Evolutionary conservation across 92 coral and sea anemone genomes (phyloP).

Genomic region (Siderastrea radians): DNA sequence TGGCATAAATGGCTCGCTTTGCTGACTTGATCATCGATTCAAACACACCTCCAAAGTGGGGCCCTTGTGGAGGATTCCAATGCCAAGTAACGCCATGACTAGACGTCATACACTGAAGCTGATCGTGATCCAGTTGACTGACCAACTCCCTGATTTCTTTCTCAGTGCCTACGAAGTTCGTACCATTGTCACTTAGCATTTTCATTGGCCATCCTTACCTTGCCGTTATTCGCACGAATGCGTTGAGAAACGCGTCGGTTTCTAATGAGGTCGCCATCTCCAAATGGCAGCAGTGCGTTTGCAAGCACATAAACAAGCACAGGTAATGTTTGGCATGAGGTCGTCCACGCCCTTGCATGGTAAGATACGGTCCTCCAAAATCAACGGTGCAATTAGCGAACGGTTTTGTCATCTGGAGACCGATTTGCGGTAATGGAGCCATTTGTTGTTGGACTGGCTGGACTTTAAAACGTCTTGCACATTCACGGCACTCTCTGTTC

Average conservation of each 20-base stretch:
- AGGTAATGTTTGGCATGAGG: conserved; percentile 56
- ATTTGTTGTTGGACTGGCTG: conserved; percentile 55
- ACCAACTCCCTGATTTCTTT: neutral
- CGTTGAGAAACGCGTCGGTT: conserved; percentile 7
- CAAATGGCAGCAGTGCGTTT: conserved; percentile 57
- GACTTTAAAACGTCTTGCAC: conserved; percentile 10
- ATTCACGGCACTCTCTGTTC: neutral
- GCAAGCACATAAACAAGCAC: conserved; percentile 64
- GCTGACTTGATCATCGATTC: conserved; percentile 72
- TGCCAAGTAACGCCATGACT: conserved; percentile 61
- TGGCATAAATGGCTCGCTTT: conserved; percentile 37
- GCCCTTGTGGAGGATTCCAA: conserved; percentile 70
- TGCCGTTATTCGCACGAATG: neutral
- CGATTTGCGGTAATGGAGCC: conserved; percentile 57
- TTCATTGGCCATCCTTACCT: conserved; percentile 62
- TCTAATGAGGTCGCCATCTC: conserved; percentile 64
- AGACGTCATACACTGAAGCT: conserved; percentile 27
- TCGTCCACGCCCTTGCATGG: conserved; percentile 61
- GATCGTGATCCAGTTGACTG: too few relatives aligned
- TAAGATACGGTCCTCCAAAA: conserved; percentile 58
- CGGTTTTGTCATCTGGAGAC: too few relatives aligned
- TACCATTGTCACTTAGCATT: conserved; percentile 72
- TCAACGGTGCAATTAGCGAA: conserved; percentile 56
- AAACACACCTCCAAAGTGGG: conserved; percentile 67
- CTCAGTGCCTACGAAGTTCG: conserved; percentile 45